Base-by-base conservation (phyloP, 2,888 invertebrate species). In the Euspilapteryx auroguttella region DNA sequence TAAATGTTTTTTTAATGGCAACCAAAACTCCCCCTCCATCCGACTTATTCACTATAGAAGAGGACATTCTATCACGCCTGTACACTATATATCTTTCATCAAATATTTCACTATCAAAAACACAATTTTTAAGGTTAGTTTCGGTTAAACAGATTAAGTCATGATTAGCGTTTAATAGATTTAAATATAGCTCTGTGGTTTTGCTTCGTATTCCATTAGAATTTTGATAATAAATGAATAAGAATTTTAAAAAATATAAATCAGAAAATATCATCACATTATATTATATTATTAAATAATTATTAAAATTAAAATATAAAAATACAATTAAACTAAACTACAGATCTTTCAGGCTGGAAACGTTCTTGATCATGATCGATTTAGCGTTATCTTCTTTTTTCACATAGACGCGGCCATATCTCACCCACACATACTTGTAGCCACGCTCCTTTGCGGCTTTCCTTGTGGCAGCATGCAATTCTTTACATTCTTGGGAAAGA, bases 401-500 rank as follows among this genome's bases (percentile, higher is more conserved):
- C 14, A 30, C 17, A 13, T 14, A 30, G 3, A 25, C 11, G n/a
- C 11, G 12, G 4, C 28, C 23, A 13, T 14, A 14, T 14, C 11
- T 12, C 8, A 28, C 22, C 28, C 28, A 28, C 8, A 28, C 28
- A 10, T 22, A 28, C 13, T 11, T 28, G 4, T 28, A 28, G 10
- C 6, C 3, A 9, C 14, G 12, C 10, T 22, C 23, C 12, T 17
- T 30, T 3, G 30, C 27, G 6, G 12, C 9, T 14, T n/a, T 24
- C 12, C 32, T 14, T 6, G 27, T 14, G 12, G 21, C 23, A 11
- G 26, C 27, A 14, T 37, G 32, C 0, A 36, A 14, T n/a, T 30
- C 14, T 22, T 36, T 36, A 14, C 12, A 10, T 23, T 36, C 35
- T n/a, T 31, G 30, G n/a, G 34, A 32, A 5, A 39, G 24, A 25